phyloP scores from a whole-genome alignment of 2,797 vertebrate species.

The Platalea minor region DNA sequence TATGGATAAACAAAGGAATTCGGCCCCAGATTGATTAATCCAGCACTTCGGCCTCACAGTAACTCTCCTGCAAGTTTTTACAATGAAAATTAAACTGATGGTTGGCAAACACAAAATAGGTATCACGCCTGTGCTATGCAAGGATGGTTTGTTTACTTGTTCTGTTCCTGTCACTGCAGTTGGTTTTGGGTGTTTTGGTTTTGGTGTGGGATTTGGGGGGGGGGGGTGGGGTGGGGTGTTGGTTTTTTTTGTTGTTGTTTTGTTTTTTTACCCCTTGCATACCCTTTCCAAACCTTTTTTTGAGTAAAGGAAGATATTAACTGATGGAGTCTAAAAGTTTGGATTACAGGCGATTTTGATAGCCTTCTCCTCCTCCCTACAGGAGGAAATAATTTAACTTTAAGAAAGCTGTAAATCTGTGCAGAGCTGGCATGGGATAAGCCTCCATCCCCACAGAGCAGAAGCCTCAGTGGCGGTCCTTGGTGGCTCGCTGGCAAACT shows the following conservation, averaged over 20 bases:
- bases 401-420: neutral
- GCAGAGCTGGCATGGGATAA: neutral
- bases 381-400: neutral
- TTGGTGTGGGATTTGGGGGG: no score
- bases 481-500: neutral
- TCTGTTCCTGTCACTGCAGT: neutral
- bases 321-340: neutral
- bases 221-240: no score
- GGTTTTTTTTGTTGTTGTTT: no score
- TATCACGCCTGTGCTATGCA: neutral
- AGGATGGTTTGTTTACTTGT: neutral
- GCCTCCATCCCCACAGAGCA: neutral
- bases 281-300: neutral
- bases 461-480: neutral
- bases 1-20: neutral
- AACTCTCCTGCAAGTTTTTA: neutral
- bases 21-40: neutral
- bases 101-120: neutral
- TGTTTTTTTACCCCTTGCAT: neutral
- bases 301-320: neutral
- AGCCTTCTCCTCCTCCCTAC: neutral
- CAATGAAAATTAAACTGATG: neutral
- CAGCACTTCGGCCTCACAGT: neutral
- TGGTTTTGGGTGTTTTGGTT: neutral
- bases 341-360: neutral